These are phyloP conservation scores for Urophycis tenuis DNA, from an alignment of 2,797 vertebrate species.

Conservation along the genomic window DNA sequence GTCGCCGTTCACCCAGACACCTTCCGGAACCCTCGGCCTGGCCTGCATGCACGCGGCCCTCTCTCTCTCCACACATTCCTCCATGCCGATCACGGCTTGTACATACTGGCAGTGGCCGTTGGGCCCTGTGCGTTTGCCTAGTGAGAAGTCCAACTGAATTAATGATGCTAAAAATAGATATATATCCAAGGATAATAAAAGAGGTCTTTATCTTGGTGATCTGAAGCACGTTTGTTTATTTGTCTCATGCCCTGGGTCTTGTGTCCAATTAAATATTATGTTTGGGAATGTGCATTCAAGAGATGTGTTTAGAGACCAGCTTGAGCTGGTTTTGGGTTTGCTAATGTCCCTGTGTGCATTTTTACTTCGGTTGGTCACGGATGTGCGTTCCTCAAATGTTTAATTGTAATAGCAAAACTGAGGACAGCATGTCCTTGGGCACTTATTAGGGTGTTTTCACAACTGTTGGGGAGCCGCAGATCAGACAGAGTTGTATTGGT, in stretches of 20 bases:
- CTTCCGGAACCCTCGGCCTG: no score
- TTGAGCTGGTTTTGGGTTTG: no score
- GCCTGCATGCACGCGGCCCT: slow-evolving; percentile 43
- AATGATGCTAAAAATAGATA: slow-evolving; percentile 48
- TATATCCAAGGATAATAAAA: slow-evolving; percentile 63
- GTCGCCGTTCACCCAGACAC: background rate
- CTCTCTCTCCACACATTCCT: slow-evolving; percentile 42
- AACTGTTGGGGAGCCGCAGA: no score
- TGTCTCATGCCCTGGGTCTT: background rate
- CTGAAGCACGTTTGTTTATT: slow-evolving; percentile 28
- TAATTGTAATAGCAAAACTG: no score
- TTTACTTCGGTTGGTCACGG: no score
- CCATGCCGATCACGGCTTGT: slow-evolving; percentile 51
- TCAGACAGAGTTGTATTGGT: no score
- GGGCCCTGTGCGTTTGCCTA: slow-evolving; percentile 64
- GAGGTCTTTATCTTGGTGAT: slow-evolving; percentile 60
- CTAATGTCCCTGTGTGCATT: no score
- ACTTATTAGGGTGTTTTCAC: no score
- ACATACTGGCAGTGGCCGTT: slow-evolving; percentile 56
- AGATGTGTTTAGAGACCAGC: no score
- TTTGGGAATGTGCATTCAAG: no score
- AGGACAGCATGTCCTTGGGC: no score
- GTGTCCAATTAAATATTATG: background rate
- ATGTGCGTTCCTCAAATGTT: no score
- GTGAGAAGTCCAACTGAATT: slow-evolving; percentile 52